phyloP scores from a whole-genome alignment of 92 coral and sea anemone genomes.

The Desmophyllum pertusum region DNA sequence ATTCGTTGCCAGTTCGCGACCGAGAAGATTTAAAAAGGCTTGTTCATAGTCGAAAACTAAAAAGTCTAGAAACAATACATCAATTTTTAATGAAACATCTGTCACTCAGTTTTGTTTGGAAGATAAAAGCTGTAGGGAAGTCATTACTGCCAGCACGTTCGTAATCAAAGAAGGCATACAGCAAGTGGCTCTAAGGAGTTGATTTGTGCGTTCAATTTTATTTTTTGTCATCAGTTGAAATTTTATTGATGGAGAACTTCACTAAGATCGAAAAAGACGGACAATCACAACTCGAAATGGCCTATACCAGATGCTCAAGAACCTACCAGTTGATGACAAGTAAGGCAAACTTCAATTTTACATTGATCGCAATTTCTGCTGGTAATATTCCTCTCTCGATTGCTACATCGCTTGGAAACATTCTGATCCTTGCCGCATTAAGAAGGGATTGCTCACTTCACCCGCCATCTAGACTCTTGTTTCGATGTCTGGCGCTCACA shows the following conservation, averaged over 20 bases:
- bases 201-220: neutral
- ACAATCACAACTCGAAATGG: neutral
- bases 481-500: conserved; percentile 14
- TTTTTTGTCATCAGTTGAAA: neutral
- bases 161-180: neutral
- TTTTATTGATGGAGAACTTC: neutral
- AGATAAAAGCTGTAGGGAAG: neutral
- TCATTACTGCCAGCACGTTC: neutral
- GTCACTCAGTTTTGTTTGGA: neutral
- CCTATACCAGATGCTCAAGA: neutral
- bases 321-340: neutral
- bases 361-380: neutral
- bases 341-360: neutral
- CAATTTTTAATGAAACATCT: neutral
- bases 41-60: neutral
- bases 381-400: neutral
- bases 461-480: conserved; percentile 17
- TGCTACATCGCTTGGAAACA: neutral
- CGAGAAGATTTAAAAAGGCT: neutral
- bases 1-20: neutral
- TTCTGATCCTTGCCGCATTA: conserved; percentile 4
- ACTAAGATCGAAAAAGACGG: neutral
- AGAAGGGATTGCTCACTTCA: conserved; percentile 11
- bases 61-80: neutral
- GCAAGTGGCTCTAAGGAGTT: neutral